Evolutionary conservation across 2,113 vertebrate genomes (phyloP), one percentile per base, ranked within the genome.

Genomic region (Oncorhynchus masou): DNA sequence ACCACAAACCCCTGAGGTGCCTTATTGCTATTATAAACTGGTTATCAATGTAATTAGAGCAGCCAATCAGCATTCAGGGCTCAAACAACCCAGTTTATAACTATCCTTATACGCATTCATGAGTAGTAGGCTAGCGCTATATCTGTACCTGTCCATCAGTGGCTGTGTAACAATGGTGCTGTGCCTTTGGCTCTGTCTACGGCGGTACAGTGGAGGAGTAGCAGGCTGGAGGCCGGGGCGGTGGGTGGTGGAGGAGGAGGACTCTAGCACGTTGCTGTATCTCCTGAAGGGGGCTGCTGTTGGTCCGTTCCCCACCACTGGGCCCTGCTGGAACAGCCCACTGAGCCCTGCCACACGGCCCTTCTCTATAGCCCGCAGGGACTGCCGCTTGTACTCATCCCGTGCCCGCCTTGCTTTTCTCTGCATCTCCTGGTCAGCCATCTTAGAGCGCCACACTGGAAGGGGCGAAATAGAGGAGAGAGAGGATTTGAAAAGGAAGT

Each of bases 301-400:
- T 54, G 12, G 51, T 54, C 16, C 16, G 16, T 19, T 19, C 51
- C 51, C 51, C 51, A 54, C 51, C 16, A 54, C n/a, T n/a, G n/a
- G 59, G n/a, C 59, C 59, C n/a, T 45, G 39, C 86, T 85, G 93
- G 84, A 96, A 95, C 79, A 94, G 80, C 9, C 89, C 88, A 0
- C 94, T 95, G 3, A 96, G 89, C 5, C 92, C 94, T 0, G 96
- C 94, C 57, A 96, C 95, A 2, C 85, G 91, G 25, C 94, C 95
- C 85, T 95, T 95, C 88, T 95, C 93, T 74, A 95, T 94, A 76
- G 94, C 91, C 0, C 93, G 84, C 60, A 96, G 83, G 0, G 95
- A 95, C 27, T 96, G 95, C 0, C 91, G 92, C 1, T 80, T 90
- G 84, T 94, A 95, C 8, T 96, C 95, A 0, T 94, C 94, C 12